Evolutionary conservation across 2,888 invertebrate species (phyloP).

Genomic region (Malachius bipustulatus): DNA sequence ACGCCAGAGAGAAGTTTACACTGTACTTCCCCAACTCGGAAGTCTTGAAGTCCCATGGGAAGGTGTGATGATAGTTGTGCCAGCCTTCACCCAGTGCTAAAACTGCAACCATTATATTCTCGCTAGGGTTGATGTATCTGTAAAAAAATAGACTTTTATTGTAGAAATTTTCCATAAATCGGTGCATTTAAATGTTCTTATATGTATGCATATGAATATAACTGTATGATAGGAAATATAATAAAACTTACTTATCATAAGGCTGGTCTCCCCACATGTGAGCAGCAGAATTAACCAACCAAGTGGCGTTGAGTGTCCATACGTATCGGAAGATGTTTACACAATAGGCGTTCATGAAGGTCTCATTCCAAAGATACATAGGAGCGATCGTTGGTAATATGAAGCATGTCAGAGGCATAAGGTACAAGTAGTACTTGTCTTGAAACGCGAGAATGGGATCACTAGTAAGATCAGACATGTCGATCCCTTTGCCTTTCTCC

Average conservation of each 20-base stretch:
- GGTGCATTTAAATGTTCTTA: no score
- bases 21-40: no score
- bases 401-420: conserved; percentile 65
- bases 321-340: conserved; percentile 66
- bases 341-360: conserved; percentile 52
- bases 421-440: conserved; percentile 49
- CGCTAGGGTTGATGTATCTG: conserved; percentile 56
- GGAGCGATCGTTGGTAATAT: conserved; percentile 64
- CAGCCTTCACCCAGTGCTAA: conserved; percentile 65
- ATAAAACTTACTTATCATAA: conserved; percentile 55
- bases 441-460: no score
- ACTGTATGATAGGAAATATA: no score
- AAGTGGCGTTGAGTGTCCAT: conserved; percentile 69
- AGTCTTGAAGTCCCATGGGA: conserved; percentile 79
- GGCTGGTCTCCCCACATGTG: conserved; percentile 67
- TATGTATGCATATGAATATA: no score
- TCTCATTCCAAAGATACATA: conserved; percentile 66
- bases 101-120: conserved; percentile 56
- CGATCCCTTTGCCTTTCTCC: no score
- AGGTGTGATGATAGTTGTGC: no score
- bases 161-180: no score
- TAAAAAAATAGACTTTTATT: no score
- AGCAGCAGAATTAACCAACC: conserved; percentile 84
- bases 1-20: conserved; percentile 65
- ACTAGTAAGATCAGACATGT: no score